A percentile compares a stretch with the other conserved stretches of the same genome.
These are phyloP conservation scores for Pachydiplax longipennis DNA, from an alignment of 2,888 invertebrate genomes.

Conservation along the genomic window DNA sequence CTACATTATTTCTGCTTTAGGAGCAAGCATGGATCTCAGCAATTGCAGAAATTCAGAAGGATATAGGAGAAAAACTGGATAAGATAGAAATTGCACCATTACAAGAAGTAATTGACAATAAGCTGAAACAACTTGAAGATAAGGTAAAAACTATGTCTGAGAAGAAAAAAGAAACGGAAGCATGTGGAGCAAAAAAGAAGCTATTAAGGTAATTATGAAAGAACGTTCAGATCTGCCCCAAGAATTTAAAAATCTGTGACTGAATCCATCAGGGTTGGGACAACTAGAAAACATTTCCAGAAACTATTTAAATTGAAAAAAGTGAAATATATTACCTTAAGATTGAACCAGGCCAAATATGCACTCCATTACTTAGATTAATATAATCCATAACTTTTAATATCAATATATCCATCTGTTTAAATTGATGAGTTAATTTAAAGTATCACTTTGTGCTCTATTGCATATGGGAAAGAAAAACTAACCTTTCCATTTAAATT, in stretches of 20 bases:
- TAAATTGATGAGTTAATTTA: not conserved
- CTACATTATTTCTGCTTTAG: too few relatives aligned
- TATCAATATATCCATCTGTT: not conserved
- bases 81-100: slow-evolving; percentile 71
- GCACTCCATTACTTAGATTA: too few relatives aligned
- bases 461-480: too few relatives aligned
- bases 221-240: too few relatives aligned
- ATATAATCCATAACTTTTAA: not conserved
- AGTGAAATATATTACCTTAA: too few relatives aligned
- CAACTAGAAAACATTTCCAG: too few relatives aligned
- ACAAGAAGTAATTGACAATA: slow-evolving; percentile 70
- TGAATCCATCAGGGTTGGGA: too few relatives aligned
- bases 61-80: slow-evolving; percentile 72
- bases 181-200: slow-evolving; percentile 74
- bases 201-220: slow-evolving; percentile 64
- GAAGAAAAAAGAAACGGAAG: slow-evolving; percentile 70
- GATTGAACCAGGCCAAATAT: too few relatives aligned
- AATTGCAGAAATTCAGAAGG: slow-evolving; percentile 71
- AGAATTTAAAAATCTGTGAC: too few relatives aligned
- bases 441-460: not conserved
- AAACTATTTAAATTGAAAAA: too few relatives aligned
- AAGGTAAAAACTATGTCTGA: slow-evolving; percentile 68
- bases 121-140: slow-evolving; percentile 68
- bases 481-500: too few relatives aligned
- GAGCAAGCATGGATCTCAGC: slow-evolving; percentile 72